phyloP scores from a whole-genome alignment of 2,113 vertebrate genomes.

The Bolborhynchus lineola region DNA sequence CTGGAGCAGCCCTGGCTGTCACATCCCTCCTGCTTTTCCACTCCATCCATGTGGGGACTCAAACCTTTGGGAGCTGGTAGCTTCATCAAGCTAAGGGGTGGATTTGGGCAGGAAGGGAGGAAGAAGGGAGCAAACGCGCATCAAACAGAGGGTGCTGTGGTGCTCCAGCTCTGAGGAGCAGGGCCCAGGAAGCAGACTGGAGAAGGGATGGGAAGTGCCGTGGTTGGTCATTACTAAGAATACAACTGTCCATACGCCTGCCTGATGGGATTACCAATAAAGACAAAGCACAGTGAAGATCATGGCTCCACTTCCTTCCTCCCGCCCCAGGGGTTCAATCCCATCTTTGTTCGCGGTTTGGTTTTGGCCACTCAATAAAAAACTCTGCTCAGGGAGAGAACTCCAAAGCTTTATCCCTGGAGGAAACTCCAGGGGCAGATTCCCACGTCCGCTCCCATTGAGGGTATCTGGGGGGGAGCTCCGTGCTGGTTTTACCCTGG shows the following conservation, averaged over 20 bases:
- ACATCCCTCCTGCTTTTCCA: background rate
- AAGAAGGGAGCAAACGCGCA: background rate
- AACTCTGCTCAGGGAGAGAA: background rate
- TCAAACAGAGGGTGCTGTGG: background rate
- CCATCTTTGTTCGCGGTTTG: background rate
- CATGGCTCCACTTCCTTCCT: slow-evolving; percentile 35
- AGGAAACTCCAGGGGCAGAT: background rate
- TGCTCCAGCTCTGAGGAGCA: rapidly evolving
- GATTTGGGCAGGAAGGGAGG: background rate
- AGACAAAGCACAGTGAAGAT: slow-evolving; percentile 4
- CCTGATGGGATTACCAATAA: slow-evolving; percentile 62
- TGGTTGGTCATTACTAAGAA: slow-evolving; percentile 51
- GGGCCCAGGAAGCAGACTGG: background rate
- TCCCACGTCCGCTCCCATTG: background rate
- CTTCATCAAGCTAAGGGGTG: background rate
- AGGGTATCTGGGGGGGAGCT: background rate
- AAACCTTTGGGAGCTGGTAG: background rate
- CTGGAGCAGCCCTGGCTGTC: background rate
- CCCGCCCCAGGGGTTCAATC: background rate
- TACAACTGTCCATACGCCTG: background rate
- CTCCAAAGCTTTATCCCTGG: background rate
- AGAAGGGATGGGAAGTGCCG: background rate
- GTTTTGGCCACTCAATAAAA: background rate
- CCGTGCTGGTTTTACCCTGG: background rate
- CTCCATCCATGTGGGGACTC: background rate